Conservation (phyloP, 2,888 invertebrate genomes). For the Dexiosoma caninum region DNA sequence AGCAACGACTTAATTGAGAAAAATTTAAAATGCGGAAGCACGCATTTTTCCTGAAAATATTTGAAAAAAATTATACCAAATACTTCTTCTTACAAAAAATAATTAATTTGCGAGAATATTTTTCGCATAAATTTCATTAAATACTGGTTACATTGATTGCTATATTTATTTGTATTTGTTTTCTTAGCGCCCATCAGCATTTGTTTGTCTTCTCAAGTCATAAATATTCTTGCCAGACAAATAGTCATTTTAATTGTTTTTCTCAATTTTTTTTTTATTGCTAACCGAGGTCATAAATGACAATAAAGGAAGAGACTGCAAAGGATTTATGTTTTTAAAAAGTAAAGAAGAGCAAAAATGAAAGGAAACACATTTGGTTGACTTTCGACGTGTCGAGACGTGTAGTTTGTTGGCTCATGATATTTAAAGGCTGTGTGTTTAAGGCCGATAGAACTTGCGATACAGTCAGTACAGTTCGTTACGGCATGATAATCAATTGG, state of each 20-base stretch:
- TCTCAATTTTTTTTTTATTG: conserved; percentile 30
- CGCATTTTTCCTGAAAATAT: too few relatives aligned
- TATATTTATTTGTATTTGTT: neutral
- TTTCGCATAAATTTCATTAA: neutral
- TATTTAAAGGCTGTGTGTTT: neutral
- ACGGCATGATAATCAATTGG: too few relatives aligned
- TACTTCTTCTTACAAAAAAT: too few relatives aligned
- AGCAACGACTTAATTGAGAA: too few relatives aligned
- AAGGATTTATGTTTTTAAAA: neutral
- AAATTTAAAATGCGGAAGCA: too few relatives aligned
- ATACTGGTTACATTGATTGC: neutral
- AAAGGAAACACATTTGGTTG: neutral
- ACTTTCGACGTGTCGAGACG: conserved; percentile 54
- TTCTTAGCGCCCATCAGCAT: neutral
- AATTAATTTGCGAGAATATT: too few relatives aligned
- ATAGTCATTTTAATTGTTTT: conserved; percentile 48
- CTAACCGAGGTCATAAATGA: neutral
- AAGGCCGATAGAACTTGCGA: neutral
- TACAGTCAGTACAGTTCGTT: too few relatives aligned
- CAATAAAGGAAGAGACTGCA: neutral
- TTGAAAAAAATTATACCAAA: too few relatives aligned
- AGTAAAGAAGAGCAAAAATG: neutral
- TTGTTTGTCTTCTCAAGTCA: too few relatives aligned
- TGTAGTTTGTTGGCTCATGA: conserved; percentile 29
- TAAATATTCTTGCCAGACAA: too few relatives aligned